phyloP scores from a whole-genome alignment of 2,113 vertebrate genomes.

The Neomonachus schauinslandi region DNA sequence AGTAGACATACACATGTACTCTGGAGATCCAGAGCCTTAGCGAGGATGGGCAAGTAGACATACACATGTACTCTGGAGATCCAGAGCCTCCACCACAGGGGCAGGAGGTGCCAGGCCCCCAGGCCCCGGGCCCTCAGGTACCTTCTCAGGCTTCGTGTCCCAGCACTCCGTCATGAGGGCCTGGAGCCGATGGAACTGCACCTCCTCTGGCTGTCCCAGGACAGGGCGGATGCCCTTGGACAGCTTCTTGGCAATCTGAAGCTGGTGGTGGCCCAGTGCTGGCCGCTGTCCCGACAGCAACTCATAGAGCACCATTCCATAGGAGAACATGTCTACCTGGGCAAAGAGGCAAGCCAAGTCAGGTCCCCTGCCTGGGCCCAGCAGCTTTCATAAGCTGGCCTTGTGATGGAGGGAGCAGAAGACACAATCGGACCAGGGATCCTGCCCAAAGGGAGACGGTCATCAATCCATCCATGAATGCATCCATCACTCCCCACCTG shows the following conservation, averaged over 20 bases:
- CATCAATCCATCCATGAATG: background rate
- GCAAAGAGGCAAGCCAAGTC: conserved; percentile 46
- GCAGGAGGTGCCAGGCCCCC: background rate
- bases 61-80: accelerated
- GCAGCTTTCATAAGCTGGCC: background rate
- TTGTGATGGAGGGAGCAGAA: background rate
- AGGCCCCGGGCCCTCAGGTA: conserved; percentile 70
- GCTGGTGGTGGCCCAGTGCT: conserved; percentile 93
- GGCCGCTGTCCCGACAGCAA: conserved; percentile 94
- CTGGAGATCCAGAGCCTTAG: background rate
- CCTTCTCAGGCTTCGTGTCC: conserved; percentile 98
- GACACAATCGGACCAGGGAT: background rate
- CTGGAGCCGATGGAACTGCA: conserved; percentile 94
- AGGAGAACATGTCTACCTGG: conserved; percentile 99
- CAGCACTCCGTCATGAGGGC: conserved; percentile 94
- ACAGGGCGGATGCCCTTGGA: conserved; percentile 94
- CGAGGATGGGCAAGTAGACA: background rate
- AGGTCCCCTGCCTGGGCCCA: background rate
- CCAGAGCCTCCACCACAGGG: too few species aligned
- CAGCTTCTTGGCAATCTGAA: conserved; percentile 96
- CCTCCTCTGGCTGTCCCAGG: conserved; percentile 92
- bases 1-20: accelerated
- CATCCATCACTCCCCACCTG: background rate
- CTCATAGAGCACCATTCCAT: conserved; percentile 98
- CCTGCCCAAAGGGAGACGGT: background rate